Percentiles rank a stretch among this genome's conserved stretches.
Conservation (phyloP, 2,888 invertebrate genomes). For the Nowickia ferox region DNA sequence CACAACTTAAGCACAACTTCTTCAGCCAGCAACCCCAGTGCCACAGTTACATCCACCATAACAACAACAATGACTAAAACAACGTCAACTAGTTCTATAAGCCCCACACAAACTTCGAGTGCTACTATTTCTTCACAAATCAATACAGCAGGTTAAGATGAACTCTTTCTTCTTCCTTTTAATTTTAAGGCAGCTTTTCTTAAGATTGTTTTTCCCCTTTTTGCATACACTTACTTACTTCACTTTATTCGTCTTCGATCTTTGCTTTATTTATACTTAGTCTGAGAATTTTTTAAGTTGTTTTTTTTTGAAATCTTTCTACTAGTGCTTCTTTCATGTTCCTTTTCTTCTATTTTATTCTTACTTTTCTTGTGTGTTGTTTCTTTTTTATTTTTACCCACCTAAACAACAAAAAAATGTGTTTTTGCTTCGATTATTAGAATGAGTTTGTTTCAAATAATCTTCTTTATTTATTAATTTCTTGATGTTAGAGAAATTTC, state of each 20-base stretch:
- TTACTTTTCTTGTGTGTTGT: background rate
- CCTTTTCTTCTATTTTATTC: conserved; percentile 9
- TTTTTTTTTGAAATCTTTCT: conserved; percentile 41
- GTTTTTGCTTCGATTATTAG: conserved; percentile 23
- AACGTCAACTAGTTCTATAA: conserved; percentile 58
- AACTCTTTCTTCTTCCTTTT: background rate
- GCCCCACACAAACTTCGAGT: conserved; percentile 65
- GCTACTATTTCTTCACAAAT: conserved; percentile 65
- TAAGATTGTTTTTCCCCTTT: background rate
- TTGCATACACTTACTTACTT: background rate
- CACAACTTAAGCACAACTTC: conserved; percentile 27
- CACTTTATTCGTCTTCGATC: background rate
- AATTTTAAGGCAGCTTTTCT: conserved; percentile 53
- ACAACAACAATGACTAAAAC: conserved; percentile 44
- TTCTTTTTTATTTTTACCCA: conserved; percentile 45
- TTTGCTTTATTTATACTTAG: conserved; percentile 3
- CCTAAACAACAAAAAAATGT: conserved; percentile 32
- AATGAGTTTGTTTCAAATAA: conserved; percentile 43
- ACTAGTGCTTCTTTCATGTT: conserved; percentile 18
- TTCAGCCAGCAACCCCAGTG: conserved; percentile 21
- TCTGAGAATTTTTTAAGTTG: conserved; percentile 27
- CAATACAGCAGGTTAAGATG: conserved; percentile 55
- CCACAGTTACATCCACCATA: conserved; percentile 25
- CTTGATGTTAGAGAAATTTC: conserved; percentile 42
- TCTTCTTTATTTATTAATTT: conserved; percentile 14